phyloP scores from a whole-genome alignment of 2,113 vertebrate genomes.

The Numenius arquata region DNA sequence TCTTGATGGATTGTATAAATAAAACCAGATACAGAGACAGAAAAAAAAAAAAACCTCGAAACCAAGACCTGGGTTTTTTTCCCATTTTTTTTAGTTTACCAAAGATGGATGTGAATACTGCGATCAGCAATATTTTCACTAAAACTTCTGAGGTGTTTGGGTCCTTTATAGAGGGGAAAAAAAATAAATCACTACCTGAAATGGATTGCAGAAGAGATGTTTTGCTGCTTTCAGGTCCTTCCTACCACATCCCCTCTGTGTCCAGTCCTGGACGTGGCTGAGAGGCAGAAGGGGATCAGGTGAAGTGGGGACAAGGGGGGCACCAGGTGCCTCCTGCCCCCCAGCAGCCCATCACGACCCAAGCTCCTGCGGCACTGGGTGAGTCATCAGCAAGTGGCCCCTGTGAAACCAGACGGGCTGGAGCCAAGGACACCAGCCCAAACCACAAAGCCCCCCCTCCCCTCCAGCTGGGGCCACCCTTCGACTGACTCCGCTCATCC shows the following conservation, averaged over 20 bases:
- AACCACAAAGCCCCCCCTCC: background rate
- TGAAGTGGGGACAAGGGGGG: background rate
- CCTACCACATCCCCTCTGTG: background rate
- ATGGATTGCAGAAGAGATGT: background rate
- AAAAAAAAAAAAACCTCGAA: background rate
- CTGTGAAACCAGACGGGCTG: background rate
- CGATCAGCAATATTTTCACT: background rate
- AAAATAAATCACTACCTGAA: background rate
- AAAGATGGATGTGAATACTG: background rate
- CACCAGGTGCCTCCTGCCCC: accelerated
- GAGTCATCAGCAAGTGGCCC: accelerated
- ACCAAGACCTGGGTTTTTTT: accelerated
- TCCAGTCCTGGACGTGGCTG: accelerated
- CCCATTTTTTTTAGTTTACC: background rate
- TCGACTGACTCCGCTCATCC: accelerated
- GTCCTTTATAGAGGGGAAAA: background rate
- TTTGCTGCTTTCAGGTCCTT: background rate
- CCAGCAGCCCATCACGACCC: background rate
- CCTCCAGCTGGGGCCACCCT: background rate
- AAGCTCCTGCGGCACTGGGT: accelerated
- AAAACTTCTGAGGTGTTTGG: background rate
- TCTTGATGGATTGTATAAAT: slow-evolving; percentile 27
- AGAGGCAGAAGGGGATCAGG: background rate
- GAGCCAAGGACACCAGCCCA: background rate
- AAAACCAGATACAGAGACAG: background rate